Evolutionary conservation across 2,113 vertebrate genomes (phyloP), one percentile per base, ranked within the genome.

Genomic region (Corynorhinus townsendii): DNA sequence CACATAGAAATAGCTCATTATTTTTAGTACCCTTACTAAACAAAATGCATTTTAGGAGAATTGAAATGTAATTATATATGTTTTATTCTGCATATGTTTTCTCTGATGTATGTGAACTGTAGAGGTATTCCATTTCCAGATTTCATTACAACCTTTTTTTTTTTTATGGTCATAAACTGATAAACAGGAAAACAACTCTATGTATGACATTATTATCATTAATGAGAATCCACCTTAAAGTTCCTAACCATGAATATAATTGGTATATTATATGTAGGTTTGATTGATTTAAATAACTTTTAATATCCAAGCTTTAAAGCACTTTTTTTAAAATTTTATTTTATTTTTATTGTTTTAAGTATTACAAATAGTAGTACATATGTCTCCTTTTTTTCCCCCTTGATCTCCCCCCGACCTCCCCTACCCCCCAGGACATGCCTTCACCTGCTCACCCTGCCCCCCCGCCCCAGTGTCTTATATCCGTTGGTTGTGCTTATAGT

Each of bases 41-140:
- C 59, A 73, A 97, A 90, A 79, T 86, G 22, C 17, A 88, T 84
- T 89, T 86, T 88, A 68, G 56, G 8, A 89, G 3, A 91, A 86
- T 4, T 79, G 14, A 88, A 96, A 59, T 81, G 24, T 56, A 77
- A 72, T 47, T 89, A 76, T 35, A 79, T 71, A 17, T 76, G 12
- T 7, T 40, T 93, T 80, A 43, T 30, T 92, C 2, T 1, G 45
- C 9, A 11, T 86, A 43, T 43, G 45, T 89, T 91, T 82, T 35
- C 38, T 35, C 69, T 85, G 28, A 64, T 16, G 10, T 35, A 35
- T 54, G 4, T 43, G 73, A 64, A 43, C 2, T 47, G 16, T 81
- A 4, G 33, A 35, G 35, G 7, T 45, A 49, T 49, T 72, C 17
- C 16, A 22, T 82, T 86, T 93, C 28, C 45, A 86, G 20, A 82